Conservation (phyloP, 2,888 invertebrate genomes). For the Cylindroiulus punctatus region DNA sequence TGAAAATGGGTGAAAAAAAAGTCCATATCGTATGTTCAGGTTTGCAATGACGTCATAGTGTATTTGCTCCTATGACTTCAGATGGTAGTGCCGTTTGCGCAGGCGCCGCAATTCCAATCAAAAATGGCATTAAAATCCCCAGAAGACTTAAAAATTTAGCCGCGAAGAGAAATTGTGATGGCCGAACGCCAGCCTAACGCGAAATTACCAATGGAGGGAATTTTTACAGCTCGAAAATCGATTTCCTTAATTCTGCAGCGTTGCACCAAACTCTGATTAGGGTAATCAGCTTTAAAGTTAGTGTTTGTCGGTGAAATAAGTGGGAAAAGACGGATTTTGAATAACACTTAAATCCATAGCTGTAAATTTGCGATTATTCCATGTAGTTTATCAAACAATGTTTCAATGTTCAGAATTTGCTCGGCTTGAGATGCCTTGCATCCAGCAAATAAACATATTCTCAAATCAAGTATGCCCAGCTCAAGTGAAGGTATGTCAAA, state of each 20-base stretch:
- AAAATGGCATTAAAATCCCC: constrained; percentile 29
- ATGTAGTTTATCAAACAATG: too few relatives aligned
- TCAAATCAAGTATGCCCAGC: too few relatives aligned
- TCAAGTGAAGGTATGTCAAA: too few relatives aligned
- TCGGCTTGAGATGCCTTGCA: too few relatives aligned
- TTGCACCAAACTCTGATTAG: neutral
- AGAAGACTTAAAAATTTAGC: neutral
- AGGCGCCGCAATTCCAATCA: neutral
- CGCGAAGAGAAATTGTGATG: neutral
- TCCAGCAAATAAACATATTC: too few relatives aligned
- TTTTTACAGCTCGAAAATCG: neutral
- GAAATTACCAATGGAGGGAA: neutral
- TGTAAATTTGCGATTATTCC: too few relatives aligned
- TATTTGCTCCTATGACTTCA: neutral
- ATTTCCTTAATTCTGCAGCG: neutral
- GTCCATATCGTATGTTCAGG: neutral
- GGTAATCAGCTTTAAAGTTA: too few relatives aligned
- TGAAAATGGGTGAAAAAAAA: neutral
- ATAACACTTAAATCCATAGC: too few relatives aligned
- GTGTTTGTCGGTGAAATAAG: too few relatives aligned
- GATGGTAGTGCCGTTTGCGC: neutral
- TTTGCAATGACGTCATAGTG: neutral
- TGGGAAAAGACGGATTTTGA: too few relatives aligned
- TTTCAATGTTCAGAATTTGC: too few relatives aligned
- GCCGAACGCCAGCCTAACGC: neutral